Evolutionary conservation across 2,888 invertebrate species (phyloP).

Genomic region (Erynnis tages): DNA sequence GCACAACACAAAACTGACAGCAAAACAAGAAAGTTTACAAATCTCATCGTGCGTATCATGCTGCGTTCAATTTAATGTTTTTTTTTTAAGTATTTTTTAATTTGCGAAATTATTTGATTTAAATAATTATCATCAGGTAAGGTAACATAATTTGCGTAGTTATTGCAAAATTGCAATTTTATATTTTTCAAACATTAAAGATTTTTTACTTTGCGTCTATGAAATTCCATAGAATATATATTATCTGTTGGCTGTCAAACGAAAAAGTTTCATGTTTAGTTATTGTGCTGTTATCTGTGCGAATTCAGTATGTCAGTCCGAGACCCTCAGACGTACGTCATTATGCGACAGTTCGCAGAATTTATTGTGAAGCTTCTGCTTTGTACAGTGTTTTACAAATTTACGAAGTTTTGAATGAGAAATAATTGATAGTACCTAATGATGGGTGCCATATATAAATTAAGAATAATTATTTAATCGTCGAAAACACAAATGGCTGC

Average conservation of each 20-base stretch:
- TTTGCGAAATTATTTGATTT: too few relatives aligned
- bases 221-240: too few relatives aligned
- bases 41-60: slow-evolving; percentile 7
- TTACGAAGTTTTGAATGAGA: slow-evolving; percentile 70
- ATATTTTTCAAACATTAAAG: too few relatives aligned
- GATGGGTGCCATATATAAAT: slow-evolving; percentile 74
- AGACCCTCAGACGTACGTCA: slow-evolving; percentile 30
- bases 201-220: too few relatives aligned
- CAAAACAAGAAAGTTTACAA: slow-evolving; percentile 61
- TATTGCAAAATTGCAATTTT: too few relatives aligned
- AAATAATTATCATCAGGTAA: too few relatives aligned
- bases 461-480: slow-evolving; percentile 63
- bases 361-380: slow-evolving; percentile 45
- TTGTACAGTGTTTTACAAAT: slow-evolving; percentile 60
- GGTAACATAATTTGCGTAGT: too few relatives aligned
- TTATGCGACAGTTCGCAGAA: slow-evolving; percentile 37
- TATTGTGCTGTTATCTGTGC: slow-evolving; percentile 6
- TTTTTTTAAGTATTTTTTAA: background rate
- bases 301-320: slow-evolving; percentile 24
- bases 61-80: slow-evolving; percentile 19
- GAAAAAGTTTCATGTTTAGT: too few relatives aligned
- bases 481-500: slow-evolving; percentile 75
- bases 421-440: slow-evolving; percentile 57
- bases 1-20: slow-evolving; percentile 81
- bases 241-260: too few relatives aligned